Evolutionary conservation across 2,797 vertebrate species (phyloP), one percentile per base, ranked within the genome.

Genomic region (Enteromius mattozi): DNA sequence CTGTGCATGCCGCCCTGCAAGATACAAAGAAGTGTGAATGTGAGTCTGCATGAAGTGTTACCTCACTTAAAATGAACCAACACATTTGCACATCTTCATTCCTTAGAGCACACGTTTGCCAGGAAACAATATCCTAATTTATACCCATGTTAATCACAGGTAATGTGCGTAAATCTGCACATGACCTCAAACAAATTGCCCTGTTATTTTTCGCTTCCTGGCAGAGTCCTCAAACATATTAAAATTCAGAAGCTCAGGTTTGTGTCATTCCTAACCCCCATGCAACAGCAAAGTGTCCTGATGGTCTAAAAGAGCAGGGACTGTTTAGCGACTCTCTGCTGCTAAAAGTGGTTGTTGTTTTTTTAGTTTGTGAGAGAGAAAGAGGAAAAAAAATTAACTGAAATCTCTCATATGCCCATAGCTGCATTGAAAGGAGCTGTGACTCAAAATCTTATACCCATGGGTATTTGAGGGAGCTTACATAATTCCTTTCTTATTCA

Each of bases 21-120:
- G 17, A 89, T 76, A 89, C 89, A 89, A 87, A 89, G 83, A 85
- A 91, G 88, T 77, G 84, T 81, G 78, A 74, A 80, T 75, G 84
- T 83, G 81, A 68, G 72, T 77, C 33, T 42, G 47, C 47, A 49
- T 83, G 72, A 83, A 76, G 72, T 66, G 74, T 83, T 63, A 56
- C 65, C 35, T 78, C 75, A 61, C 24, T 61, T 84, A 45, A 84
- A 78, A 84, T 78, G 82, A 84, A 61, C 1, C 4, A 70, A 84
- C 37, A 27, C 51, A 84, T 84, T 84, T 54, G 37, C 82, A 84
- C 82, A 35, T 70, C 17, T 59, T 76, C 65, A 45, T 69, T 84
- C 75, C 82, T 61, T 49, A 35, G 51, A 37, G 65, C 14, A 33
- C 59, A 47, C 0, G 8, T 33, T 47, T 59, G 40, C 75, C 63